Conservation (phyloP, 2,888 invertebrate species). For the Rhamnusium bicolor region DNA sequence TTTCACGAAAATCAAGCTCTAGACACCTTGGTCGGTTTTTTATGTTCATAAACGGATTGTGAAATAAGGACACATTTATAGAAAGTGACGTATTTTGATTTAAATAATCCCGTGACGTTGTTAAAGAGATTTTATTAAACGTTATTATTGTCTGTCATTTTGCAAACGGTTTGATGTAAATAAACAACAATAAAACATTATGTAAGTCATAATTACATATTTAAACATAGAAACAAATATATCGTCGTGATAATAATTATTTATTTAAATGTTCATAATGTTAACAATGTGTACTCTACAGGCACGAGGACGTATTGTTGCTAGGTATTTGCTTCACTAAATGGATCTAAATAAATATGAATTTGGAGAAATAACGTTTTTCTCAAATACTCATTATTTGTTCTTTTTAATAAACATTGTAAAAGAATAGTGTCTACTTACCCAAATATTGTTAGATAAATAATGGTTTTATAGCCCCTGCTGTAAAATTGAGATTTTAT, state of each 20-base stretch:
- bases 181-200: slow-evolving; percentile 41
- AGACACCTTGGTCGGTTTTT: no score
- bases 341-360: slow-evolving; percentile 55
- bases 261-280: slow-evolving; percentile 52
- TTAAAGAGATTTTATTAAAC: slow-evolving; percentile 14
- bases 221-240: slow-evolving; percentile 55
- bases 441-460: slow-evolving; percentile 50
- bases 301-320: slow-evolving; percentile 60
- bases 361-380: slow-evolving; percentile 58
- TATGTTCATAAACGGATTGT: no score
- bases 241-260: slow-evolving; percentile 51
- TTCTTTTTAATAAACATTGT: slow-evolving; percentile 63
- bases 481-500: slow-evolving; percentile 43
- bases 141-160: slow-evolving; percentile 43
- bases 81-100: slow-evolving; percentile 36
- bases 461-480: slow-evolving; percentile 45
- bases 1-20: no score
- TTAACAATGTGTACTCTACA: slow-evolving; percentile 54
- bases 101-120: slow-evolving; percentile 26
- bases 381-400: slow-evolving; percentile 59
- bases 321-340: slow-evolving; percentile 54
- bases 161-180: slow-evolving; percentile 43
- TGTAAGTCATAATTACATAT: slow-evolving; percentile 56
- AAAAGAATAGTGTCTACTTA: slow-evolving; percentile 56
- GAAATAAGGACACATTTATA: no score